A percentile compares a stretch with the other conserved stretches of the same genome.
These are phyloP conservation scores for Scartelaos histophorus DNA, from an alignment of 2,113 vertebrate genomes.

Conservation along the genomic window DNA sequence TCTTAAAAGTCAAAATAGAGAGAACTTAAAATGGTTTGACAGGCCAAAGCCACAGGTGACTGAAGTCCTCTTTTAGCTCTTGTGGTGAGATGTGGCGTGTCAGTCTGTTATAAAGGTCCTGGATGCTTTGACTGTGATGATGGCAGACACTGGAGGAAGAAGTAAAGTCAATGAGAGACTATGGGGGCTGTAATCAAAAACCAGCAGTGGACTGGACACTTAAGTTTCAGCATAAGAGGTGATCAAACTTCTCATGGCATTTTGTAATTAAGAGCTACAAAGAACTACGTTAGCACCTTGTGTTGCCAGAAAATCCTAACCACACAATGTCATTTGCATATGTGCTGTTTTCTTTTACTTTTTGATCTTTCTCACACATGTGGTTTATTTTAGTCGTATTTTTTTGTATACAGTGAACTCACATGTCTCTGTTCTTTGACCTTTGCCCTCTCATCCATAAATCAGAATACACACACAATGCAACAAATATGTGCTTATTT, in stretches of 20 bases:
- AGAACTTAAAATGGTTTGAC: not conserved
- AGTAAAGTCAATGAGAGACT: slow-evolving; percentile 1
- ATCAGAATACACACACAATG: not conserved
- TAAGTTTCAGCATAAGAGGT: slow-evolving; percentile 22
- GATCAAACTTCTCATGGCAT: slow-evolving; percentile 21
- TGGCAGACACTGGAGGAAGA: slow-evolving; percentile 11
- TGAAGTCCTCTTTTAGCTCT: slow-evolving; percentile 48
- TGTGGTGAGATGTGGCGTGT: slow-evolving; percentile 43
- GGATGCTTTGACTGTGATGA: not conserved
- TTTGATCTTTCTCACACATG: not conserved
- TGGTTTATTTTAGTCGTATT: not conserved
- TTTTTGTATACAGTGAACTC: slow-evolving; percentile 7
- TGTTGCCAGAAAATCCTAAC: slow-evolving; percentile 10
- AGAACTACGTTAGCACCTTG: slow-evolving; percentile 33
- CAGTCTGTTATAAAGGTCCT: slow-evolving; percentile 49
- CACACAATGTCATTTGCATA: slow-evolving; percentile 30
- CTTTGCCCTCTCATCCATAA: not conserved
- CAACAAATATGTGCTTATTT: not conserved
- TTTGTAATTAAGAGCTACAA: slow-evolving; percentile 20
- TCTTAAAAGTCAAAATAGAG: slow-evolving; percentile 1
- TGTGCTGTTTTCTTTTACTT: slow-evolving; percentile 12
- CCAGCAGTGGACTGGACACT: slow-evolving; percentile 23
- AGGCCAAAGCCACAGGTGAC: slow-evolving; percentile 47
- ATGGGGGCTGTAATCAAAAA: slow-evolving; percentile 38
- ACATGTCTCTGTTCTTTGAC: not conserved